Evolutionary conservation across 2,797 vertebrate genomes (phyloP).

Genomic region (Crocodylus rhombifer): DNA sequence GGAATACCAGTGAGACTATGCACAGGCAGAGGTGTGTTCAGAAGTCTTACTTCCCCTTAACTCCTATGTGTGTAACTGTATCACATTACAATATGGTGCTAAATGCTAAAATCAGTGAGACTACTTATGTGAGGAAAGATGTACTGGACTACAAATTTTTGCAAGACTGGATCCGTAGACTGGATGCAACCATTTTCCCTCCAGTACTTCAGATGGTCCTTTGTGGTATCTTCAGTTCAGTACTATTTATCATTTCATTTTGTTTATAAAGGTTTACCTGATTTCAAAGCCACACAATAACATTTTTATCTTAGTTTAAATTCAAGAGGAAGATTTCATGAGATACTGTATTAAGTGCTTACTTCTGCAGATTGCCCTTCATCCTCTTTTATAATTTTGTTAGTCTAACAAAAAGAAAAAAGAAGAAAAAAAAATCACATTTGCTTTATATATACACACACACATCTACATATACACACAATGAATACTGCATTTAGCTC

Average conservation of each 20-base stretch:
- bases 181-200: neutral
- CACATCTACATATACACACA: neutral
- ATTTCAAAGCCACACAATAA: neutral
- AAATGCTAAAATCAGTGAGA: neutral
- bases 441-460: neutral
- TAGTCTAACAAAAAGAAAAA: conserved; percentile 41
- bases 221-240: neutral
- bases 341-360: neutral
- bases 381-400: conserved; percentile 57
- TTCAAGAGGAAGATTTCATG: neutral
- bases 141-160: neutral
- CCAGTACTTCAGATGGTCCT: neutral
- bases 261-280: neutral
- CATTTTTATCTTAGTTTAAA: neutral
- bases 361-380: conserved; percentile 60
- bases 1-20: neutral
- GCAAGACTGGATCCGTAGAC: neutral
- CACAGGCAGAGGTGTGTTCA: neutral
- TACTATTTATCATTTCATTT: neutral
- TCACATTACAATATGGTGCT: neutral
- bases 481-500: neutral
- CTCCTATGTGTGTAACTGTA: neutral
- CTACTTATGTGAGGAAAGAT: neutral
- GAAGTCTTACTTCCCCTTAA: neutral
- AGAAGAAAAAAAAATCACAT: neutral